Percentiles rank a stretch among this genome's conserved stretches.
phyloP scores from a whole-genome alignment of 2,888 invertebrate genomes.

The Didymodactylos carnosus region DNA sequence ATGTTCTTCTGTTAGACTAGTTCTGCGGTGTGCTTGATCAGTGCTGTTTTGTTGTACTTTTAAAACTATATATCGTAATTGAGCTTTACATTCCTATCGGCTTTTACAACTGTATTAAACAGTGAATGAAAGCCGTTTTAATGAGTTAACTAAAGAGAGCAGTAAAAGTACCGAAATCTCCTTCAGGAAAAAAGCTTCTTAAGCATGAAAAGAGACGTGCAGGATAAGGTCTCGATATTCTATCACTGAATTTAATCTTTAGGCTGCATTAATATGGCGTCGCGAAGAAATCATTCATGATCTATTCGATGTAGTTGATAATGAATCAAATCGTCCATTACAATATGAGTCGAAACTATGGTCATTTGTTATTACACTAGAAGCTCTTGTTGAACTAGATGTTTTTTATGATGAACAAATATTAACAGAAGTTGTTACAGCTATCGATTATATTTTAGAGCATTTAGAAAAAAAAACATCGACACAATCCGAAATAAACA shows the following conservation, averaged over 20 bases:
- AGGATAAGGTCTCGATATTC: neutral
- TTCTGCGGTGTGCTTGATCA: too few species aligned
- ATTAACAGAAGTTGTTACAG: neutral
- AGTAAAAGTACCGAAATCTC: too few species aligned
- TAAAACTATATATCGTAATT: too few species aligned
- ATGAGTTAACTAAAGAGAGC: too few species aligned
- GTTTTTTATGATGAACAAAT: neutral
- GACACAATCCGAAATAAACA: neutral
- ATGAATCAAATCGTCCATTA: neutral
- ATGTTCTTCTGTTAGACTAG: too few species aligned
- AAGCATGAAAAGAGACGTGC: too few species aligned
- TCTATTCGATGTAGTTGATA: neutral
- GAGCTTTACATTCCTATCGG: too few species aligned
- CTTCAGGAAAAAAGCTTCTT: too few species aligned
- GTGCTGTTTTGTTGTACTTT: too few species aligned
- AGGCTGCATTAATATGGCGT: neutral
- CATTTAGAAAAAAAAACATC: neutral
- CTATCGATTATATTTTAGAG: neutral
- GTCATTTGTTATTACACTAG: neutral
- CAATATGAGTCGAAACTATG: neutral
- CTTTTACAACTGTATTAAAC: too few species aligned
- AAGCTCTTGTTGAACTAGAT: neutral
- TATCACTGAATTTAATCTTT: neutral
- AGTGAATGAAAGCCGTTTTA: too few species aligned
- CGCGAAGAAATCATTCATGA: neutral